Evolutionary conservation across 2,888 invertebrate genomes (phyloP).

Genomic region (Rhagophthalmus giganteus): DNA sequence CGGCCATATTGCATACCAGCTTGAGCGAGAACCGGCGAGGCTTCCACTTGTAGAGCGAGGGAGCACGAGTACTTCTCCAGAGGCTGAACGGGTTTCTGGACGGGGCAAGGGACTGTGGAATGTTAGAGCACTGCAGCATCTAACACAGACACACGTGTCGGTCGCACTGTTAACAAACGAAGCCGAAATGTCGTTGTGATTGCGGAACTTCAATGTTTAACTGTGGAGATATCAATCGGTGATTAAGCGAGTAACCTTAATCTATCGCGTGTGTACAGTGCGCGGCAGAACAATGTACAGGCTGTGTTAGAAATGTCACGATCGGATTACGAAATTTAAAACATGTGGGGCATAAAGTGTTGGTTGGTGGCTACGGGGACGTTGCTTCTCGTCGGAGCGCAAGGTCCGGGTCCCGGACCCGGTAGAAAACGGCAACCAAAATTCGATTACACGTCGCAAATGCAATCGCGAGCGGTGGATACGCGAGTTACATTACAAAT

Average conservation of each 20-base stretch:
- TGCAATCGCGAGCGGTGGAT: constrained; percentile 88
- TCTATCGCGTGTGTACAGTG: constrained; percentile 19
- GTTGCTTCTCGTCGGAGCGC: constrained; percentile 46
- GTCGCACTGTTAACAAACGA: constrained; percentile 42
- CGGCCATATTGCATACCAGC: constrained; percentile 59
- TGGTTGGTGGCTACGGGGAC: constrained; percentile 42
- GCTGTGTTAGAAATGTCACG: constrained; percentile 29
- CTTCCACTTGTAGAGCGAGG: constrained; percentile 41
- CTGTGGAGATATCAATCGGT: constrained; percentile 36
- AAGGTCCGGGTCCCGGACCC: constrained; percentile 51
- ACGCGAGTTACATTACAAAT: constrained; percentile 85
- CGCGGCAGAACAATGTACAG: constrained; percentile 9
- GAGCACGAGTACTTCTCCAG: constrained; percentile 46
- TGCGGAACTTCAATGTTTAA: constrained; percentile 34
- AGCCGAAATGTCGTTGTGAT: constrained; percentile 43
- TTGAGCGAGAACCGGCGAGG: constrained; percentile 47
- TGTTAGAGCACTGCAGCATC: constrained; percentile 54
- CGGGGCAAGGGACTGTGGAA: constrained; percentile 54
- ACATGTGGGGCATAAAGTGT: constrained; percentile 42
- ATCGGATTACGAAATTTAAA: constrained; percentile 20
- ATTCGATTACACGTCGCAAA: constrained; percentile 61
- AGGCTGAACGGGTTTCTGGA: constrained; percentile 53
- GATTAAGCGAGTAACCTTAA: constrained; percentile 35
- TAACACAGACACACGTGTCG: constrained; percentile 51
- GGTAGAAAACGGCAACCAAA: constrained; percentile 46